Evolutionary conservation across 2,888 invertebrate genomes (phyloP), one percentile per base, ranked within the genome.

Genomic region (Lobophora halterata): DNA sequence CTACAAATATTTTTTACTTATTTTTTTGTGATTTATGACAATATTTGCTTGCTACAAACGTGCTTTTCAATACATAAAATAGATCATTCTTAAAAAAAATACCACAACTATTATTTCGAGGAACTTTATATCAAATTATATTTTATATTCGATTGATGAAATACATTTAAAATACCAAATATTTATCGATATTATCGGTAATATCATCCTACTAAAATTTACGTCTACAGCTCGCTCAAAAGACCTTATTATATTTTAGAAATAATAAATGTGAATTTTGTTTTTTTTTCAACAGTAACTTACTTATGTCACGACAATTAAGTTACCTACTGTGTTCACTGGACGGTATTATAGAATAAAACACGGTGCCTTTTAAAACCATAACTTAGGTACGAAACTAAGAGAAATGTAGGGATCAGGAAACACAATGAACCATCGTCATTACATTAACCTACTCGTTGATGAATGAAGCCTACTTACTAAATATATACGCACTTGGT

Each of bases 331-430:
- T 62, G 59, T 68, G 65, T 70, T 80, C 75, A 83, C 81, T 86
- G 85, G 85, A 86, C 85, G 85, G 85, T 83, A 73, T 81, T 71
- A 69, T 61, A 76, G 66, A 79, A 67, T 76, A 75, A 71, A 69
- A 42, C 60, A 67, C 68, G 70, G 74, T 79, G 79, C 71, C 64
- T 58, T 62, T 57, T 60, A 60, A 63, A 58, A 60, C n/a, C 58
- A 69, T 59, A 67, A 58, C 63, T 58, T 61, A 62, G 46, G 49
- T 58, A 65, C 65, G 59, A 64, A 62, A 65, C 61, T 63, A 66
- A 66, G 61, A 61, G 57, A 63, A 66, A 65, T 52, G 37, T 37
- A n/a, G n/a, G n/a, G n/a, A 61, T 63, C 60, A 52, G 55, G 65
- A 64, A 64, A 68, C 58, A 61, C 39, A 62, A 61, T 63, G 56